Conservation (phyloP, 2,888 invertebrate genomes). For the Morpho achilles region DNA sequence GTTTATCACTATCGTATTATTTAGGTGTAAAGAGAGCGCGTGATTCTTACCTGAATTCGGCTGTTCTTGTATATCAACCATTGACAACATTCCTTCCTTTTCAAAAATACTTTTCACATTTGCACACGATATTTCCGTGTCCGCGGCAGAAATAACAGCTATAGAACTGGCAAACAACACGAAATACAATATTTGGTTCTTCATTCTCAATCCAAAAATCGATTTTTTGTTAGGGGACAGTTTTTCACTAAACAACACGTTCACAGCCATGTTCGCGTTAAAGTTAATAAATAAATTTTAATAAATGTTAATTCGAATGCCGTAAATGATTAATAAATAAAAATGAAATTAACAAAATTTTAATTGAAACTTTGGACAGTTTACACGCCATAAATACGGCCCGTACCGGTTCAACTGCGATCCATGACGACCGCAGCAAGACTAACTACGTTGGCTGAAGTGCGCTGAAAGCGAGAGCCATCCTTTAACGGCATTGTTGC, state of each 20-base stretch:
- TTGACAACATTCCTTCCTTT: constrained; percentile 71
- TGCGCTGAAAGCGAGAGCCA: constrained; percentile 35
- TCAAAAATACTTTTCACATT: constrained; percentile 72
- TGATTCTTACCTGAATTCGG: constrained; percentile 76
- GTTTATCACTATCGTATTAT: constrained; percentile 45
- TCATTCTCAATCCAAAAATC: constrained; percentile 73
- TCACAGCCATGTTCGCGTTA: constrained; percentile 66
- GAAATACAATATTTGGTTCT: constrained; percentile 69
- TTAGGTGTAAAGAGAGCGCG: constrained; percentile 38
- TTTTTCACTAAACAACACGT: constrained; percentile 72
- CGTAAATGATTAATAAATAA: constrained; percentile 50
- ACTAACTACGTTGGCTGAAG: constrained; percentile 62
- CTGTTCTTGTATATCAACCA: constrained; percentile 67
- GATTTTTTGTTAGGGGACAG: constrained; percentile 75
- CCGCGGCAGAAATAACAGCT: constrained; percentile 52
- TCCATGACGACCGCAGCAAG: constrained; percentile 68
- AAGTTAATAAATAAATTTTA: constrained; percentile 33
- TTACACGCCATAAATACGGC: constrained; percentile 34
- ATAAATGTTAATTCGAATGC: constrained; percentile 40
- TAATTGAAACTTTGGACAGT: constrained; percentile 35
- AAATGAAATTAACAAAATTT: constrained; percentile 38
- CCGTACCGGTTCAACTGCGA: constrained; percentile 59
- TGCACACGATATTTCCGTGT: constrained; percentile 68
- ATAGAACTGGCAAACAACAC: constrained; percentile 60
- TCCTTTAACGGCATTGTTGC: constrained; percentile 15